Base-by-base conservation (phyloP, 2,888 invertebrate species). In the Meganola albula region DNA sequence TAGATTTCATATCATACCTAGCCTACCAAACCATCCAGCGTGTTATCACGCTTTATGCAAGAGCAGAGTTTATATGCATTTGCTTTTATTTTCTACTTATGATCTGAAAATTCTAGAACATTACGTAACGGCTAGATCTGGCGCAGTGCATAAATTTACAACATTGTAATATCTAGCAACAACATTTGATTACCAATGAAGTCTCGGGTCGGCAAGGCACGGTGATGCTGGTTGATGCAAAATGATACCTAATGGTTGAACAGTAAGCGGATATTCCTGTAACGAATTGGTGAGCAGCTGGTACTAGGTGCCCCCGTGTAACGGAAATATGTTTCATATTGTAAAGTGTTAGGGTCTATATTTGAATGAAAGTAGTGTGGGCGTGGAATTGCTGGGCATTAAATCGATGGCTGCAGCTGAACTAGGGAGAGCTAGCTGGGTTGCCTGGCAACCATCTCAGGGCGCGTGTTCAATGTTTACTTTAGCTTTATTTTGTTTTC, bases 371-470 rank as follows among this genome's bases (percentile, higher is more conserved):
- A n/a, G 20, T 5, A 5, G 20, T 7, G 26, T 38, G 29, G 33
- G 29, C 37, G 25, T 28, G 22, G 35, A 22, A 28, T 35, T 20
- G 29, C 12, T 10, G 29, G 27, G 29, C n/a, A 34, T 22, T 40
- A 46, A 43, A 53, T 53, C 46, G 39, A 53, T 53, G 43, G 25
- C 34, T 44, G 44, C 43, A 50, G 48, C 40, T 53, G 43, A n/a
- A 37, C 40, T 51, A 37, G 53, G 53, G 43, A 35, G 40, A 33
- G 44, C 35, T 37, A 44, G 51, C 30, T 12, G 48, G 33, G 53
- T 51, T 48, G 48, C 53, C 31, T 10, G 12, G 53, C 51, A 53
- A 53, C 53, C 25, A 26, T 28, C 31, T 36, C 38, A 24, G 34
- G 28, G 45, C 46, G 46, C 48, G 41, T 50, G 47, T 41, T 47